Percentiles rank a stretch among this genome's conserved stretches.
These are phyloP conservation scores for Mormyrus proboscirostris DNA, from an alignment of 2,797 vertebrate genomes.

Conservation along the genomic window DNA sequence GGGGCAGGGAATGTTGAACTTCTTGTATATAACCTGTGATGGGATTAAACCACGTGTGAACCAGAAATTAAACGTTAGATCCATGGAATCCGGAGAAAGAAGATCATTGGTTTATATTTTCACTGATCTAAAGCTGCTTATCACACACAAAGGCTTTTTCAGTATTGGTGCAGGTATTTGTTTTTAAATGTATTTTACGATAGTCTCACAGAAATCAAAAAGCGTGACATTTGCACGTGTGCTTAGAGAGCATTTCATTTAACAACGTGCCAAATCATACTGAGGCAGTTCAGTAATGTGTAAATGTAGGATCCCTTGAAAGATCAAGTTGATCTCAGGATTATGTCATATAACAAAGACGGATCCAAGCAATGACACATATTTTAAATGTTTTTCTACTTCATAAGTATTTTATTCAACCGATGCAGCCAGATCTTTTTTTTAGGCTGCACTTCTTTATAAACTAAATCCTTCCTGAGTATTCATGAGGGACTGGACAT, in stretches of 20 bases:
- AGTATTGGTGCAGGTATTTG: background rate
- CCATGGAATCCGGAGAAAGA: background rate
- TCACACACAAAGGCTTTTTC: background rate
- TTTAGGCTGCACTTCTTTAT: background rate
- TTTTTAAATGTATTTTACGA: background rate
- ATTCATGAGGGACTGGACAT: background rate
- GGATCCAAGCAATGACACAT: background rate
- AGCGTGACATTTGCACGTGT: background rate
- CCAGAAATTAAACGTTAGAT: background rate
- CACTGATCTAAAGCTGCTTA: background rate
- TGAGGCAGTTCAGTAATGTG: background rate
- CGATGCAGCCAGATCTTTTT: background rate
- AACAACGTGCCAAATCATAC: background rate
- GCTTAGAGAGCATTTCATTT: background rate
- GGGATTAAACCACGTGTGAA: background rate
- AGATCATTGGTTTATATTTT: background rate
- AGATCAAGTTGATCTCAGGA: background rate
- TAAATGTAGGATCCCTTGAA: background rate
- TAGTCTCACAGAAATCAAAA: background rate
- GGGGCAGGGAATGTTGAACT: slow-evolving; percentile 74
- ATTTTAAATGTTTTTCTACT: background rate
- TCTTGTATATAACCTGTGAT: slow-evolving; percentile 86
- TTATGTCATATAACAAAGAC: background rate
- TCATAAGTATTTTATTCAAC: background rate
- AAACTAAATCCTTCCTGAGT: background rate